phyloP scores from a whole-genome alignment of 2,888 invertebrate genomes.

The Megalurothrips usitatus region DNA sequence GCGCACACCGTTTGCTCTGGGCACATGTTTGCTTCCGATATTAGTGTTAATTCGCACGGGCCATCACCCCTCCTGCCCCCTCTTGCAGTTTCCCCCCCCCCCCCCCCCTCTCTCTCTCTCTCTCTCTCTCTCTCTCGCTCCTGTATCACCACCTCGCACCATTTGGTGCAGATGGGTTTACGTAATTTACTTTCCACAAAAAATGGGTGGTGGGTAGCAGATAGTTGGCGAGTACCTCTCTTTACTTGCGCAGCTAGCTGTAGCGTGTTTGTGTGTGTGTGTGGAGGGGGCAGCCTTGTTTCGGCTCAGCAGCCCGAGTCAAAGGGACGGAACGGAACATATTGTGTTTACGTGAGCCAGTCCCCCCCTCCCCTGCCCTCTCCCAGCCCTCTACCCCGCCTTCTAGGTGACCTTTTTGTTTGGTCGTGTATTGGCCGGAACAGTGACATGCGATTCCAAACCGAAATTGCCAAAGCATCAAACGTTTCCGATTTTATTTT shows the following conservation, averaged over 20 bases:
- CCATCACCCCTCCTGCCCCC: no score
- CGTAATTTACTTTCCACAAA: no score
- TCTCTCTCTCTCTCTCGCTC: no score
- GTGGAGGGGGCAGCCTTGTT: neutral
- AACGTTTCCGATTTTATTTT: neutral
- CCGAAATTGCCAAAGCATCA: neutral
- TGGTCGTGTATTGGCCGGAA: no score
- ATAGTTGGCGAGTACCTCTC: no score
- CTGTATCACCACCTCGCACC: no score
- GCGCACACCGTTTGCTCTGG: neutral
- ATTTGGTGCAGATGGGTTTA: no score
- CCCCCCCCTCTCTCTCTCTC: no score
- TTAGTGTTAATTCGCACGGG: neutral
- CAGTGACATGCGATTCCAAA: neutral
- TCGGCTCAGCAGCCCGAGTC: neutral
- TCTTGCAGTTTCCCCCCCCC: no score
- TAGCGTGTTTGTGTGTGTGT: neutral
- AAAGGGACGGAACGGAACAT: constrained; percentile 21
- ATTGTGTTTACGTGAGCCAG: constrained; percentile 3
- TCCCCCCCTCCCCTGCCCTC: neutral
- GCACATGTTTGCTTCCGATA: neutral
- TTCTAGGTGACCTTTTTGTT: neutral
- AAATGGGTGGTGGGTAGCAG: no score
- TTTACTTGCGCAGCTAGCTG: neutral
- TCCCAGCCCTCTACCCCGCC: neutral